Evolutionary conservation across 2,888 invertebrate genomes (phyloP), one percentile per base, ranked within the genome.

Genomic region (Nycteola revayana): DNA sequence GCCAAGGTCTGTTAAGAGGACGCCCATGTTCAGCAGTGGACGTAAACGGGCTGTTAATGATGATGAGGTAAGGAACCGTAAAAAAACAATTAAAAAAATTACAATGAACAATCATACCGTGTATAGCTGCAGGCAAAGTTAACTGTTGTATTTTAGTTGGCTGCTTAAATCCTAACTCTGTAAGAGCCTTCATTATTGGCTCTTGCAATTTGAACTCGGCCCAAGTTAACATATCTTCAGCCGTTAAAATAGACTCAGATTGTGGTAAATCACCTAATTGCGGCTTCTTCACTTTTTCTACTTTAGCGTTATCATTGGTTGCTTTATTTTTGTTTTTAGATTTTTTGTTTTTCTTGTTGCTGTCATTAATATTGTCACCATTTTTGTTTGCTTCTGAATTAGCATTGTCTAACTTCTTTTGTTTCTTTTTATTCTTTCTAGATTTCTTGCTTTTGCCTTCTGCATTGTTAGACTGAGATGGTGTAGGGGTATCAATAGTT

Each of bases 121-220:
- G 90, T 59, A 98, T 93, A 20, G 98, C 96, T 27, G 96, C 91
- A 0, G 96, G 95, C 24, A 98, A 81, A 0, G 94, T 92, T 40
- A 94, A 67, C 9, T 91, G 87, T 75, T 99, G 99, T 64, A 99
- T 99, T 57, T 93, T 91, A 0, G 98, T 99, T 0, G 99, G 99
- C 10, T 91, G 85, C 23, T 86, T 86, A 73, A 97, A 98, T 0
- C 93, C 93, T 50, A 93, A 89, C 39, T 95, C 95, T 7, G 91
- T 87, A 0, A 99, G 73, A 0, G 96, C 95, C 60, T 90, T 90
- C 20, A 97, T 68, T 35, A 98, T 91, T 1, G 90, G 74, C 1
- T 90, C 84, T 0, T 94, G 94, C 7, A 98, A 91, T 55, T 93
- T 93, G 36, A 93, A 89, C 29, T 90, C 90, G 4, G 89, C 90